These are phyloP conservation scores for Molossus alvarezi DNA, from an alignment of 2,797 vertebrate genomes.

Conservation along the genomic window DNA sequence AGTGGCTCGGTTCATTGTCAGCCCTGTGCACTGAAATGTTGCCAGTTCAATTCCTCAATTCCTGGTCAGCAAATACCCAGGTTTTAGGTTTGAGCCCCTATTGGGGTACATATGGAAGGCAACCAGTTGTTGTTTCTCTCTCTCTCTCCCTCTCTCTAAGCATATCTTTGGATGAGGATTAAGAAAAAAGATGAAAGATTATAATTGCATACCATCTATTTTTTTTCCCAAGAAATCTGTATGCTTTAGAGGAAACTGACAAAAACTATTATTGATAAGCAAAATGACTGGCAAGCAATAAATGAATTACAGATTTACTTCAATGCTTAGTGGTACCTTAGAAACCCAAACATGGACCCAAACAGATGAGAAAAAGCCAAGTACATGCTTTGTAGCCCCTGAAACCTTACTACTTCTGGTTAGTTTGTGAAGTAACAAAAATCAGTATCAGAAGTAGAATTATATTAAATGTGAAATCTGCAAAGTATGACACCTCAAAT, in stretches of 20 bases:
- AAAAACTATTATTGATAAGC: conserved; percentile 38
- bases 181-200: neutral
- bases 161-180: neutral
- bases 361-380: conserved; percentile 43
- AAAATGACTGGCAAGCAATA: neutral
- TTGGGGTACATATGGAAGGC: no score
- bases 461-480: neutral
- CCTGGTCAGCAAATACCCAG: neutral
- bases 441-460: conserved; percentile 3
- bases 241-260: conserved; percentile 14
- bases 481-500: neutral
- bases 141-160: neutral
- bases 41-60: neutral
- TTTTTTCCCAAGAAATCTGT: neutral
- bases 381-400: conserved; percentile 14
- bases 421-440: conserved; percentile 27
- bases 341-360: conserved; percentile 32
- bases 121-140: no score
- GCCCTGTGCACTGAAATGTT: neutral
- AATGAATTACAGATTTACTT: conserved; percentile 44
- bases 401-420: conserved; percentile 37
- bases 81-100: no score
- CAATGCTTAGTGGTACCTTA: conserved; percentile 24
- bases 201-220: neutral
- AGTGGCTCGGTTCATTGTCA: neutral